These are phyloP conservation scores for Gymnothorax reevesii DNA, from an alignment of 2,797 vertebrate genomes.

Conservation along the genomic window DNA sequence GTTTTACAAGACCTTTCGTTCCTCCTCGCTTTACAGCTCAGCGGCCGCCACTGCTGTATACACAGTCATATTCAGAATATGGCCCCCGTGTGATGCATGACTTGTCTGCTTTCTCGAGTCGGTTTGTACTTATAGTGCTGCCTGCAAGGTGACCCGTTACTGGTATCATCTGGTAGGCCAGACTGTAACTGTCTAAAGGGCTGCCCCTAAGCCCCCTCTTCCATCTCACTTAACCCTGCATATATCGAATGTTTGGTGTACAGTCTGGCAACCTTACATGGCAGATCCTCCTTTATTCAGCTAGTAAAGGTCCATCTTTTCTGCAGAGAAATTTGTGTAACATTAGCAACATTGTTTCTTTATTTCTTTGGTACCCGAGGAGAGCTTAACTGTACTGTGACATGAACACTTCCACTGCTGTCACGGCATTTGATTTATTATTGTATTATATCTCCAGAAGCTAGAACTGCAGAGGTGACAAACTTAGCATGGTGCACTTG, in stretches of 20 bases:
- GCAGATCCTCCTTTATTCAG: not conserved
- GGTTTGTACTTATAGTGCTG: not conserved
- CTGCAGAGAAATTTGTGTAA: not conserved
- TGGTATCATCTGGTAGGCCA: constrained; percentile 5
- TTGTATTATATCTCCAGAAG: not conserved
- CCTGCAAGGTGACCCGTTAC: constrained; percentile 21
- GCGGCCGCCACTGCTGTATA: no score
- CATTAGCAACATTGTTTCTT: not conserved
- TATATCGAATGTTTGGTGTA: not conserved
- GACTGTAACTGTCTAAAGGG: not conserved
- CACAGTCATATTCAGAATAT: not conserved
- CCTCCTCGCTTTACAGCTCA: no score
- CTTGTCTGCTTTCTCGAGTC: constrained; percentile 18
- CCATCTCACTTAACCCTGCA: not conserved
- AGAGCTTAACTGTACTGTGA: not conserved
- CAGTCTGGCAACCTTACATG: not conserved
- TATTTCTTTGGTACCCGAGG: not conserved
- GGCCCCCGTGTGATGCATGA: constrained; percentile 11
- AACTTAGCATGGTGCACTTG: not conserved
- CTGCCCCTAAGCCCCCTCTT: not conserved
- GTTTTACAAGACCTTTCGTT: no score
- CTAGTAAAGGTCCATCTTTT: not conserved
- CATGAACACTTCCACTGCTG: not conserved
- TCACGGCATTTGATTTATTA: not conserved
- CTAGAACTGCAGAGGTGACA: not conserved